Conservation (phyloP, 2,797 vertebrate genomes). For the Oophaga sylvatica region DNA sequence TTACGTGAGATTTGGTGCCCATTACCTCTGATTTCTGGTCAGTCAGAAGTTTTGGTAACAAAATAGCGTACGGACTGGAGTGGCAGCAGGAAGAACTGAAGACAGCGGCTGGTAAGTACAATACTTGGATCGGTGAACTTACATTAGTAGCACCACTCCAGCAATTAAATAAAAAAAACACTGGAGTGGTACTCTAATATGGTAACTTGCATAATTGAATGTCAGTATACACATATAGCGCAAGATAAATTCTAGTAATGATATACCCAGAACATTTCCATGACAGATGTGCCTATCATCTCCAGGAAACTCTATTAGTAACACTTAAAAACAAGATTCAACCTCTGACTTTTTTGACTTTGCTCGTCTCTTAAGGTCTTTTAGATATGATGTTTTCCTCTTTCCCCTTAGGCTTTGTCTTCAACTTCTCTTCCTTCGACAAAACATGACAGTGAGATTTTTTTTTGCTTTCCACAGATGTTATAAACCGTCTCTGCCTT, state of each 20-base stretch:
- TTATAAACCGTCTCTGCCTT: constrained; percentile 6
- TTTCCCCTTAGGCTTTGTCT: constrained; percentile 41
- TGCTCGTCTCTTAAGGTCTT: constrained; percentile 21
- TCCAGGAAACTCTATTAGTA: background rate
- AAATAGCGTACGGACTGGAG: no score
- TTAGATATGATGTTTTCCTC: constrained; percentile 4
- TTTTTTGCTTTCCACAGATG: constrained; percentile 10
- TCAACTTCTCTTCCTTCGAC: constrained; percentile 22
- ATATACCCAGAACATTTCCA: background rate
- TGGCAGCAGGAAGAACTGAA: no score
- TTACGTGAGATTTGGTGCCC: no score
- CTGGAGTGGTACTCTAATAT: background rate
- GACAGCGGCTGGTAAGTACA: no score
- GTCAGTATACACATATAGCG: background rate
- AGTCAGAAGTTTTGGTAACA: no score
- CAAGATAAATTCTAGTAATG: background rate
- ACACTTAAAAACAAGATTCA: background rate
- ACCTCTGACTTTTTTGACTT: background rate
- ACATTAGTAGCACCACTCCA: no score
- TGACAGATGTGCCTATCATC: background rate
- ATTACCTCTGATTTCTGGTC: no score
- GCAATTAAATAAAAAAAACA: no score
- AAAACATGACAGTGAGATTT: constrained; percentile 46
- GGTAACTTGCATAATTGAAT: background rate
- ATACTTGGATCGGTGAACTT: no score